phyloP scores from a whole-genome alignment of 2,888 invertebrate species.

The Epinotia nisella region DNA sequence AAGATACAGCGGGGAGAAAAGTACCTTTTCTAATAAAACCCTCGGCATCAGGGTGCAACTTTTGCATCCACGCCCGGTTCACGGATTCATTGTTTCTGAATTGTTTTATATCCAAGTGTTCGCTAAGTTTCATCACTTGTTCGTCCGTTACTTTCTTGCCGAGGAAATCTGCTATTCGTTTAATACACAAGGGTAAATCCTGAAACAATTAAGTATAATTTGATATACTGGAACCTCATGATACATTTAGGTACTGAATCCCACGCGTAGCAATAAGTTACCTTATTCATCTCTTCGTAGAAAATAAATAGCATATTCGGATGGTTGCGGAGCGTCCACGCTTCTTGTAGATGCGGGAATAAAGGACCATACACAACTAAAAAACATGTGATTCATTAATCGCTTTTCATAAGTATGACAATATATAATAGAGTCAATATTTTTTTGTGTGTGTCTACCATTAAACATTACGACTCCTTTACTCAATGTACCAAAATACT shows the following conservation, averaged over 20 bases:
- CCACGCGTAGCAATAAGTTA: constrained; percentile 5
- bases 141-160: constrained; percentile 74
- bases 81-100: constrained; percentile 90
- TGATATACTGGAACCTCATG: background rate
- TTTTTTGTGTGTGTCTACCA: too few species aligned
- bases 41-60: constrained; percentile 55
- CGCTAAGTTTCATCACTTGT: constrained; percentile 81
- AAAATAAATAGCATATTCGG: constrained; percentile 87
- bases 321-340: constrained; percentile 83
- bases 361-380: constrained; percentile 75
- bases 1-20: too few species aligned
- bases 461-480: too few species aligned
- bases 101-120: constrained; percentile 88
- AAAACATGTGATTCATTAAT: constrained; percentile 50
- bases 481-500: background rate
- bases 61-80: constrained; percentile 81
- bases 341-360: constrained; percentile 88
- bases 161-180: constrained; percentile 83
- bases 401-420: background rate
- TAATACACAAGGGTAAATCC: constrained; percentile 79
- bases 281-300: constrained; percentile 87
- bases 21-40: constrained; percentile 54
- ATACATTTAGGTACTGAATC: background rate
- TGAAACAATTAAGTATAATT: constrained; percentile 53
- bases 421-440: background rate